Evolutionary conservation across 2,113 vertebrate genomes (phyloP).

Genomic region (Lepidothrix coronata): DNA sequence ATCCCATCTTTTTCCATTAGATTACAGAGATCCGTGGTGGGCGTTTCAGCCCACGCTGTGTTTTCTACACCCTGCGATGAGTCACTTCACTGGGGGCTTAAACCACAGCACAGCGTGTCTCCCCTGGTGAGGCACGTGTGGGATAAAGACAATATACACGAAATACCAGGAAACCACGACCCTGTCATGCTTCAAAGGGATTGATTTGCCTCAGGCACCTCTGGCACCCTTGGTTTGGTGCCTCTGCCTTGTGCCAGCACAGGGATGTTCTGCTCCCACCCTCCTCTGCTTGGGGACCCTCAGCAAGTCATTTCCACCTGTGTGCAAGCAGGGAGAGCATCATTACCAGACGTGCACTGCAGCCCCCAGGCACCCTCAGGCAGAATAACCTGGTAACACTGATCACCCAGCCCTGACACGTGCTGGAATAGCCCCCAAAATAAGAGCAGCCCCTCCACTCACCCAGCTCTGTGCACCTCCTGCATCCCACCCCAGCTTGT

Average conservation of each 20-base stretch:
- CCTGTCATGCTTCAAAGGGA: neutral
- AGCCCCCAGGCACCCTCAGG: neutral
- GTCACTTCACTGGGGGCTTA: neutral
- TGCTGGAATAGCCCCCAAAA: neutral
- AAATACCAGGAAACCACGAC: neutral
- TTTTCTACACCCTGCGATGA: neutral
- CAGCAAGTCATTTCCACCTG: neutral
- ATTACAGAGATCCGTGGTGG: accelerated
- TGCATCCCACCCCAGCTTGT: neutral
- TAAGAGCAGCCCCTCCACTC: neutral
- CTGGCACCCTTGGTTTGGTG: neutral
- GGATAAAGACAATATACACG: neutral
- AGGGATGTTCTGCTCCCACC: neutral
- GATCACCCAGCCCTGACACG: accelerated
- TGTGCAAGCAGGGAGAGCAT: accelerated
- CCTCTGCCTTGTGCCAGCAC: neutral
- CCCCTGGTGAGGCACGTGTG: accelerated
- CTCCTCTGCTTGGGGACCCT: neutral
- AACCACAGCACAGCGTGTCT: accelerated
- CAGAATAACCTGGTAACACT: neutral
- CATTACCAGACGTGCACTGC: no score
- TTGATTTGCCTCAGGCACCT: neutral
- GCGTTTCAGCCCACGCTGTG: neutral
- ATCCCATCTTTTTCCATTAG: neutral
- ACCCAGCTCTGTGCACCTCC: neutral